These are phyloP conservation scores for Pteronura brasiliensis DNA, from an alignment of 2,113 vertebrate genomes.

Conservation along the genomic window DNA sequence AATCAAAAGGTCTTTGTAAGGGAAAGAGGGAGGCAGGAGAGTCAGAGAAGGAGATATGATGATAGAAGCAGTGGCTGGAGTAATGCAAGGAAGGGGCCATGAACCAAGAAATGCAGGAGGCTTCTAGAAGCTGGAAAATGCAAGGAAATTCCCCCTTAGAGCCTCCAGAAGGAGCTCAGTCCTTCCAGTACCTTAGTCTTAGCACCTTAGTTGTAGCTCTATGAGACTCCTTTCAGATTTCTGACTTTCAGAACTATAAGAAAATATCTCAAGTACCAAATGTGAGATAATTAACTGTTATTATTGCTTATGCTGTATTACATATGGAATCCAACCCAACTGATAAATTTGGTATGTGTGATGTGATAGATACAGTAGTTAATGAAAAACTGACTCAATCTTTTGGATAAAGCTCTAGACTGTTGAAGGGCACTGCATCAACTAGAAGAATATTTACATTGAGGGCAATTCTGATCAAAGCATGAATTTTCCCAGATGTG, in stretches of 20 bases:
- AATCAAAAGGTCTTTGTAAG: not conserved
- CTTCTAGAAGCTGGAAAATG: not conserved
- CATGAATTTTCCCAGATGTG: not conserved
- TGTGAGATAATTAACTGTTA: not conserved
- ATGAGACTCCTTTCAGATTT: not conserved
- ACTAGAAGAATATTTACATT: not conserved
- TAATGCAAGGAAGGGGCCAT: not conserved
- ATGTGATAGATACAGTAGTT: not conserved
- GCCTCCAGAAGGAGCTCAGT: not conserved
- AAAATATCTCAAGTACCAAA: not conserved
- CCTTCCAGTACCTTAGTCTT: not conserved
- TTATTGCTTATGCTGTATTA: not conserved
- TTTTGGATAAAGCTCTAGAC: not conserved
- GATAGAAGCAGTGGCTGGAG: not conserved
- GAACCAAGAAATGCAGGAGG: not conserved
- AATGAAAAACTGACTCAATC: not conserved
- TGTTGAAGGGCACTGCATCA: not conserved
- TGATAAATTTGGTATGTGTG: not conserved
- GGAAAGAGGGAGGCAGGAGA: not conserved
- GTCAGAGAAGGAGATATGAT: not conserved
- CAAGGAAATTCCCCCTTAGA: not conserved
- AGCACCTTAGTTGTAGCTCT: not conserved
- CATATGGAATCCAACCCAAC: not conserved
- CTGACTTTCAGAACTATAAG: not conserved
- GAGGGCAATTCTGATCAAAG: constrained; percentile 17